Evolutionary conservation across 1,140 invertebrate genomes (phyloP).

Genomic region (Steinernema khuongi): DNA sequence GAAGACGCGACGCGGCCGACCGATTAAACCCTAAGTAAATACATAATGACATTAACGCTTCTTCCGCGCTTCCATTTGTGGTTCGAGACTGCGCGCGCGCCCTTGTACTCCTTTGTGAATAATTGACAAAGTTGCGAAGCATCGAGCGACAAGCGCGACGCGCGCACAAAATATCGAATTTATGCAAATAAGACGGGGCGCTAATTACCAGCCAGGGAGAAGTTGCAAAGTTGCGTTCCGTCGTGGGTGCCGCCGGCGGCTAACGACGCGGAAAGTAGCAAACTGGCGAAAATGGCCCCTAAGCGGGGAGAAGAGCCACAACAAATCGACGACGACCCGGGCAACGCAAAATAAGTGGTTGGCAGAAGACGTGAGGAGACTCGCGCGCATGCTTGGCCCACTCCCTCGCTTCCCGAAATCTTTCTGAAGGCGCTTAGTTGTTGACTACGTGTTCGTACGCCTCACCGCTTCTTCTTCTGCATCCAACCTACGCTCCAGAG

Average conservation of each 20-base stretch:
- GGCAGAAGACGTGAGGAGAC: slow-evolving; percentile 11
- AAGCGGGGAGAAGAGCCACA: slow-evolving; percentile 14
- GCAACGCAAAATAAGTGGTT: slow-evolving; percentile 16
- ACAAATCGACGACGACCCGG: slow-evolving; percentile 16
- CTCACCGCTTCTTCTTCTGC: not conserved
- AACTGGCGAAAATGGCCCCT: slow-evolving; percentile 3
- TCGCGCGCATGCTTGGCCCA: slow-evolving; percentile 7
- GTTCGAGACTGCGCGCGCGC: not conserved
- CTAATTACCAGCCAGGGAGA: not conserved
- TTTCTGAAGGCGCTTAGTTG: slow-evolving; percentile 7
- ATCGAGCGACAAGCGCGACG: not conserved
- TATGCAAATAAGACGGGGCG: not conserved
- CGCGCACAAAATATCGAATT: not conserved
- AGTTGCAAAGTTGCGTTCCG: not conserved
- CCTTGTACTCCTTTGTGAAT: slow-evolving; percentile 4
- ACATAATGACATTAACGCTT: slow-evolving; percentile 13
- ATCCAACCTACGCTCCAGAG: not conserved
- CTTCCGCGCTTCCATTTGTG: slow-evolving; percentile 4
- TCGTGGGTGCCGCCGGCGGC: too few species aligned
- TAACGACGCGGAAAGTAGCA: slow-evolving; percentile 14
- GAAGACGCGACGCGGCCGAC: not conserved
- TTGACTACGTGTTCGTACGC: not conserved
- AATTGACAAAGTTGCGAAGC: slow-evolving; percentile 3
- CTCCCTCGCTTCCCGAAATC: slow-evolving; percentile 6
- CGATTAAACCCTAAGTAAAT: slow-evolving; percentile 15